Conservation (phyloP, 2,888 invertebrate genomes). For the Sabatieria punctata region DNA sequence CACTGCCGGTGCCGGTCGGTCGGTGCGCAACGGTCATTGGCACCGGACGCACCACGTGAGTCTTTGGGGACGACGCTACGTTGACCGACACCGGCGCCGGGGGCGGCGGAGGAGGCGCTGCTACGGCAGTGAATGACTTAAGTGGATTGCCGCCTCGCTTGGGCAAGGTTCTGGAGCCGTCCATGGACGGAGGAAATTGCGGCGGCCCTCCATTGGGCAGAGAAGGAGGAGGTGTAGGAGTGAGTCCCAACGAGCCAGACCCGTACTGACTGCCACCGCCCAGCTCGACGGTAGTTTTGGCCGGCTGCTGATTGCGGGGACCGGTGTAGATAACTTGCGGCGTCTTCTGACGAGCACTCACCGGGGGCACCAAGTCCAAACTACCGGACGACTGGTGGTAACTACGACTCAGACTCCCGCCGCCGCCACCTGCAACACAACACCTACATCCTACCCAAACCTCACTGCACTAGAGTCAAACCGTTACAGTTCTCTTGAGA, state of each 20-base stretch:
- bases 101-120: constrained; percentile 10
- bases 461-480: too few species aligned
- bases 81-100: background rate
- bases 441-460: background rate
- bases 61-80: constrained; percentile 8
- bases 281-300: background rate
- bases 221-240: constrained; percentile 1
- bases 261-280: background rate
- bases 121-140: constrained; percentile 12
- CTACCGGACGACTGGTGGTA: constrained; percentile 26
- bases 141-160: constrained; percentile 14
- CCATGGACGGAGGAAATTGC: constrained; percentile 10
- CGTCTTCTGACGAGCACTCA: constrained; percentile 17
- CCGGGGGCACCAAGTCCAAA: constrained; percentile 15
- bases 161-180: constrained; percentile 20
- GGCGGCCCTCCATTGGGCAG: constrained; percentile 9
- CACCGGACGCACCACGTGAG: constrained; percentile 18
- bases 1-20: background rate
- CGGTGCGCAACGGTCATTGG: constrained; percentile 14
- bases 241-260: background rate
- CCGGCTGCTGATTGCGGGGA: constrained; percentile 19
- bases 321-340: constrained; percentile 30
- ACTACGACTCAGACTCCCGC: constrained; percentile 22
- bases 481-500: too few species aligned
- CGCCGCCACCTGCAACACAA: constrained; percentile 16